Conservation (phyloP, 2,888 invertebrate species). For the Apeira syringaria region DNA sequence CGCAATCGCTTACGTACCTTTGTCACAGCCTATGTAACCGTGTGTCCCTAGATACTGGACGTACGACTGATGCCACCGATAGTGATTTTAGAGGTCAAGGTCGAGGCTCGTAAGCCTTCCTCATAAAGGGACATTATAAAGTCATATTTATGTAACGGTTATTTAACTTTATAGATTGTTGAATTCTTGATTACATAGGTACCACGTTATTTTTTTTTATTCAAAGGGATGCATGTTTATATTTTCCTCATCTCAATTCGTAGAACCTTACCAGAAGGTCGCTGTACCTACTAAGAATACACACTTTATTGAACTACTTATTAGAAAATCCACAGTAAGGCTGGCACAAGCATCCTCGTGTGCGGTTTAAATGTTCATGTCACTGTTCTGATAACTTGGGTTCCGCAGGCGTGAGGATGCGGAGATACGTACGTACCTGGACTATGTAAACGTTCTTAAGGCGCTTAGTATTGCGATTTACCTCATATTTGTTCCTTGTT, state of each 20-base stretch:
- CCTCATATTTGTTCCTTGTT: too few species aligned
- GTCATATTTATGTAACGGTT: conserved; percentile 29
- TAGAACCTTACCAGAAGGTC: conserved; percentile 43
- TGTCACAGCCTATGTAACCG: conserved; percentile 12
- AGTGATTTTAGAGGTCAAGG: conserved; percentile 54
- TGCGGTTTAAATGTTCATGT: conserved; percentile 23
- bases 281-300: conserved; percentile 18
- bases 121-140: conserved; percentile 33
- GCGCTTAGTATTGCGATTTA: too few species aligned
- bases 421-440: conserved; percentile 1
- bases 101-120: conserved; percentile 22
- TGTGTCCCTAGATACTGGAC: conserved; percentile 26
- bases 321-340: conserved; percentile 26
- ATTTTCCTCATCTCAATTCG: conserved; percentile 40
- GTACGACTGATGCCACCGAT: conserved; percentile 29
- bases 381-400: conserved; percentile 11
- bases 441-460: neutral
- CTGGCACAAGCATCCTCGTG: conserved; percentile 25
- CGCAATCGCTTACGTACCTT: too few species aligned
- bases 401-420: conserved; percentile 11
- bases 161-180: conserved; percentile 21
- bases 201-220: conserved; percentile 18
- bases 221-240: conserved; percentile 8
- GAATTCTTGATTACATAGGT: conserved; percentile 9
- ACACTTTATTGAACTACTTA: conserved; percentile 9